Percentiles rank a stretch among this genome's conserved stretches.
phyloP scores from a whole-genome alignment of 2,113 vertebrate genomes.

The Bombycilla garrulus region DNA sequence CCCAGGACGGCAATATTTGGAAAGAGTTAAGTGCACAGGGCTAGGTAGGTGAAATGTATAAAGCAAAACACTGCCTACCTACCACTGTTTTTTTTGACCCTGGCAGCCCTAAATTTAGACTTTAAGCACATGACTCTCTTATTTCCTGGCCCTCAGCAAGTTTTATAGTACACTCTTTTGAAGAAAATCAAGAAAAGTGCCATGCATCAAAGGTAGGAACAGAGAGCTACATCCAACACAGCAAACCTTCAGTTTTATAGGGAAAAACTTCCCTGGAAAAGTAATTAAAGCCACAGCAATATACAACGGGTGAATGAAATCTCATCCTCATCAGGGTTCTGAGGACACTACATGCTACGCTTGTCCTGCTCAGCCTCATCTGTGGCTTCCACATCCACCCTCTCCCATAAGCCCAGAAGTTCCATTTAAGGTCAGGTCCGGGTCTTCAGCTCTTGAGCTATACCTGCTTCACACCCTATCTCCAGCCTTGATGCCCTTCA shows the following conservation, averaged over 20 bases:
- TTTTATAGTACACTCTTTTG: rapidly evolving
- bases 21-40: neutral
- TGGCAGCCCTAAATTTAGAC: neutral
- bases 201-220: neutral
- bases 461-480: rapidly evolving
- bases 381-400: neutral
- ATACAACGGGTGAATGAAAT: neutral
- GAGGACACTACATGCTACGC: rapidly evolving
- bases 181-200: rapidly evolving
- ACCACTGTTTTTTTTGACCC: neutral
- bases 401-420: neutral
- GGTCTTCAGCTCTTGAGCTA: rapidly evolving
- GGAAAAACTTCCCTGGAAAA: neutral
- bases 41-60: rapidly evolving
- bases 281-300: neutral
- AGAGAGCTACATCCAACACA: neutral
- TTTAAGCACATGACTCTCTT: rapidly evolving
- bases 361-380: neutral
- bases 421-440: neutral
- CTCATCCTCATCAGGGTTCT: neutral
- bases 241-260: too few species aligned
- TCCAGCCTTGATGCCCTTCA: rapidly evolving
- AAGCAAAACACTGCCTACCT: neutral
- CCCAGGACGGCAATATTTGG: neutral
- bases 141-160: neutral